Evolutionary conservation across 2,888 invertebrate species (phyloP), one percentile per base, ranked within the genome.

Genomic region (Hoplodrina ambigua): DNA sequence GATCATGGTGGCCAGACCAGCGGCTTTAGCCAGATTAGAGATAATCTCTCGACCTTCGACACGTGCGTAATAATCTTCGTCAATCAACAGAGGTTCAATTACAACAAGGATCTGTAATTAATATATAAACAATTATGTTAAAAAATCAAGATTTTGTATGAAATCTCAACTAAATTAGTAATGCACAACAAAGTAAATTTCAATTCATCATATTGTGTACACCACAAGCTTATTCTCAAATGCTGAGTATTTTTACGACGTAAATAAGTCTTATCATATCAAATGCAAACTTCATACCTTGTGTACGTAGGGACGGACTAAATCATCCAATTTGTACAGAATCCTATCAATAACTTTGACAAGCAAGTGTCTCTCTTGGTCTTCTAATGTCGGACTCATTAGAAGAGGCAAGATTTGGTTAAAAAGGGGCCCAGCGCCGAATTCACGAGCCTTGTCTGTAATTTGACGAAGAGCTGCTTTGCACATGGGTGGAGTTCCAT

Each of bases 321-420:
- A 96, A 95, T 99, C 99, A 89, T 99, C 99, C 85, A 99, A 95
- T 93, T 99, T 99, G 95, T 99, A 99, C 17, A 99, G 96, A 90
- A 99, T 99, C 61, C 99, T 97, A 96, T 99, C 99, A 86, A 99
- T 99, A 66, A 99, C 99, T 96, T 99, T 99, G 11, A 99, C 99
- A 66, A 99, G 96, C 87, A 99, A 97, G 97, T 99, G 99, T 37
- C 99, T 97, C 92, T 99, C 99, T 94, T 99, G 99, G 94, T 99
- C 99, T 93, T 99, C 99, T 17, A 99, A 96, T 0, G 99, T 99
- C 0, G 99, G 99, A 49, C 99, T 99, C 99, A 99, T 99, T n/a
- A 99, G 97, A 73, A 99, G 96, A 0, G 99, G 99, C 63, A 99
- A 95, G 86, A 99, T 99, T 95, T 99, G 99, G 94, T 99, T 99